phyloP scores from a whole-genome alignment of 1,140 invertebrate species.

The Eubasilissa regina region DNA sequence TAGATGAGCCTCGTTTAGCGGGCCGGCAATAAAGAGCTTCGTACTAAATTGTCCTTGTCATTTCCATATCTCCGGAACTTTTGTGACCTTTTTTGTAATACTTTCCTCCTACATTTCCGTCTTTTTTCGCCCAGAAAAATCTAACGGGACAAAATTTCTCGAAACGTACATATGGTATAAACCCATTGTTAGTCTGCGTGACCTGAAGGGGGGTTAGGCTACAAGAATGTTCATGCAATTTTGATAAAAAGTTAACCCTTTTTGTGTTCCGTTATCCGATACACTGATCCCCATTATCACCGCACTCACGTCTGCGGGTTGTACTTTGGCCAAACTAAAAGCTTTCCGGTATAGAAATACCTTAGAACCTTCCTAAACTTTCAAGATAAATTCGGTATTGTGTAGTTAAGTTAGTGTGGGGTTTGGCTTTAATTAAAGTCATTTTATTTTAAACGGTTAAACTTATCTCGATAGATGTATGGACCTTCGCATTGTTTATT shows the following conservation, averaged over 20 bases:
- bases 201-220: conserved; percentile 7
- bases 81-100: no score
- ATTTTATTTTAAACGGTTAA: no score
- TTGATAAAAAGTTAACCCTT: conserved; percentile 44
- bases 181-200: conserved; percentile 36
- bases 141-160: no score
- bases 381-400: conserved; percentile 9
- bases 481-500: no score
- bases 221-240: conserved; percentile 47
- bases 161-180: background rate
- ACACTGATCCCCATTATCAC: conserved; percentile 40
- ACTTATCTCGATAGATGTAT: no score
- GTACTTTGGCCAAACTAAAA: conserved; percentile 31
- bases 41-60: no score
- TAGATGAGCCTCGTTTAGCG: no score
- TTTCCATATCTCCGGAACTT: no score
- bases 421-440: background rate
- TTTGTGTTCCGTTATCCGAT: conserved; percentile 40
- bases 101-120: no score
- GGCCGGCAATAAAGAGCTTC: no score
- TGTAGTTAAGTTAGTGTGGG: conserved; percentile 5
- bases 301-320: conserved; percentile 32
- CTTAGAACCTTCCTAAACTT: conserved; percentile 23
- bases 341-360: conserved; percentile 37
- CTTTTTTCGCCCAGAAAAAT: no score